phyloP scores from a whole-genome alignment of 2,888 invertebrate species.

The Metalampra italica region DNA sequence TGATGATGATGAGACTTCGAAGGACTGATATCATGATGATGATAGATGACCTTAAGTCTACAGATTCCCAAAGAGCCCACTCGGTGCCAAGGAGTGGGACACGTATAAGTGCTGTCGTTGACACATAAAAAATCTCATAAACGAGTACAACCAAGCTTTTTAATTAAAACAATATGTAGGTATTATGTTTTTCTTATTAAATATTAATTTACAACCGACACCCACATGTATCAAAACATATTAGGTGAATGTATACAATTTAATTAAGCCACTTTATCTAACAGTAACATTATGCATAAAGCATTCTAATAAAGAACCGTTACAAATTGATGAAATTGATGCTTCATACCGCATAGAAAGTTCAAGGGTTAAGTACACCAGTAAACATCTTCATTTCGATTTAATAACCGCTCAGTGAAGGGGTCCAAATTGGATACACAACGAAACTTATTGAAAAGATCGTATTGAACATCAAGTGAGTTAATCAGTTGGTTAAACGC shows the following conservation, averaged over 20 bases:
- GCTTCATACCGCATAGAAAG: constrained; percentile 27
- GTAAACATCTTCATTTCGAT: constrained; percentile 65
- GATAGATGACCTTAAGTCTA: no score
- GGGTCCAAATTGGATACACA: constrained; percentile 43
- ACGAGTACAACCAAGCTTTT: no score
- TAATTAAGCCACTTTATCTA: constrained; percentile 1
- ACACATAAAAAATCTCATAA: no score
- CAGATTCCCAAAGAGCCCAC: no score
- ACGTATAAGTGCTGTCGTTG: no score
- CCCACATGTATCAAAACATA: constrained; percentile 2
- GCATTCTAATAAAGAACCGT: constrained; percentile 33
- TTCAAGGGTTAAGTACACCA: constrained; percentile 67
- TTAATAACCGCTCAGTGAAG: constrained; percentile 52
- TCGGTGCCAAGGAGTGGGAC: no score
- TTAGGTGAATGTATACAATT: neutral
- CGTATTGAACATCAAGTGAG: constrained; percentile 22
- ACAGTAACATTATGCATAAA: constrained; percentile 20
- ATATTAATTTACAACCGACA: constrained; percentile 11
- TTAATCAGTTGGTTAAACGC: constrained; percentile 36
- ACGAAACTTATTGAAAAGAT: constrained; percentile 26
- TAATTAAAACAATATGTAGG: neutral
- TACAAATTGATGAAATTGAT: constrained; percentile 55
- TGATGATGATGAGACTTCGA: no score
- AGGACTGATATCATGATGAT: no score
- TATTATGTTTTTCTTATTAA: neutral